Base-by-base conservation (phyloP, 2,797 vertebrate genomes). In the Gouania willdenowi region DNA sequence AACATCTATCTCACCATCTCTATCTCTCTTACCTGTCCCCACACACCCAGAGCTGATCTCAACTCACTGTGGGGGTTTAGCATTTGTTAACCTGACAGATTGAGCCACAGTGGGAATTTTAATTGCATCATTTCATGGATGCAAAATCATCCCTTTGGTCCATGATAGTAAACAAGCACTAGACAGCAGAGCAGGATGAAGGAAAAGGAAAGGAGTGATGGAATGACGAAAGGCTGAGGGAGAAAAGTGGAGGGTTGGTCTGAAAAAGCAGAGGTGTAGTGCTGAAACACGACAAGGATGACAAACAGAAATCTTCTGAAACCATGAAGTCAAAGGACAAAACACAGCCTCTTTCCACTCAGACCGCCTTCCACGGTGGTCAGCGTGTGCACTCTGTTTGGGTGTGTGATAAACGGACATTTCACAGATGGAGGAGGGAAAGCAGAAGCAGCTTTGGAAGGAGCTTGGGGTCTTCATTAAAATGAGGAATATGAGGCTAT, bases 121-220 rank as follows among this genome's bases (percentile, higher is more conserved):
- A 87, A 89, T 89, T 89, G 85, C 88, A 90, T 89, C 85, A 90
- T 88, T 89, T 87, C 85, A 87, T 89, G 87, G 86, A 89, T 85
- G 71, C 65, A 70, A n/a, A 86, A 79, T 89, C 88, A 88, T 81
- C 83, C 71, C 58, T 63, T 71, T 59, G 77, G 71, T 75, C 71
- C 25, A 58, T 49, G 66, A 74, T 38, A 61, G 79, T 79, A 87
- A 87, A 88, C 84, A 86, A 80, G 75, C 58, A 75, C 66, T 18
- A 63, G 72, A 75, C 80, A 65, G 64, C 75, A 54, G 73, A 70
- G 69, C 66, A 38, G 36, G 29, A 32, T 62, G 16, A 18, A 22
- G 27, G 33, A 45, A 43, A 24, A 32, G 12, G 16, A 13, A 26
- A 20, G 12, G 6, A 35, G 9, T 23, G 33, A n/a, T 44, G 28